Base-by-base conservation (phyloP, 2,888 invertebrate species). In the Cosmopolites sordidus region DNA sequence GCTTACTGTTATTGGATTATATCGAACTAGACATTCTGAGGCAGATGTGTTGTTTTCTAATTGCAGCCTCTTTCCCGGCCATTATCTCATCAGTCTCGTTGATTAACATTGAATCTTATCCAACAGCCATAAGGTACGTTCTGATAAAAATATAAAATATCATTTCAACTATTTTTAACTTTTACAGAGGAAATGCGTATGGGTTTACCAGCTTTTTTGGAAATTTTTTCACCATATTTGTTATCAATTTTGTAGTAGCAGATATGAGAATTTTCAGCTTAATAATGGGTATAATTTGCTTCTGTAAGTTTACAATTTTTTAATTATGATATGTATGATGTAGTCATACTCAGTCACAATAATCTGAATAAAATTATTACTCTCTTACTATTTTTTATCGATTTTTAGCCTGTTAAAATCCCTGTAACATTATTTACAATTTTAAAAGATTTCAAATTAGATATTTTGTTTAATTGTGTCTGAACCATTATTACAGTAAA, bases 61-160 rank as follows among this genome's bases (percentile, higher is more conserved):
- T 61, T n/a, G 53, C 61, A 56, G 43, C 58, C 11, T 50, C 49
- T 33, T 47, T 58, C 18, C 57, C 55, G 37, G 44, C 46, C 16
- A 57, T 51, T 5, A 43, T 49, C 37, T 56, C 61, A 14, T 52
- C 59, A 8, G 9, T 64, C 6, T 58, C 59, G n/a, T 53, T 68
- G 14, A 44, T 67, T 4, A 60, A 58, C 38, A 58, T 66, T 18
- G 68, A 68, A 54, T 46, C 55, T 1, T 67, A 59, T 49, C 67
- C 68, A 8, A 67, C 67, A 29, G 65, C 61, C 22, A 33, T 66
- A 22, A 65, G 66, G 66, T 65, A 56, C 51, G 8, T 22, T 5
- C 3, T 22, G 8, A 22, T 5, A 33, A 33, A 12, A 33, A 9
- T 9, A 33, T 33, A 33, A 33, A 33, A 45, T 44, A 18, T 2